Conservation (phyloP, 2,113 vertebrate genomes). For the Sinocyclocheilus anshuiensis region DNA sequence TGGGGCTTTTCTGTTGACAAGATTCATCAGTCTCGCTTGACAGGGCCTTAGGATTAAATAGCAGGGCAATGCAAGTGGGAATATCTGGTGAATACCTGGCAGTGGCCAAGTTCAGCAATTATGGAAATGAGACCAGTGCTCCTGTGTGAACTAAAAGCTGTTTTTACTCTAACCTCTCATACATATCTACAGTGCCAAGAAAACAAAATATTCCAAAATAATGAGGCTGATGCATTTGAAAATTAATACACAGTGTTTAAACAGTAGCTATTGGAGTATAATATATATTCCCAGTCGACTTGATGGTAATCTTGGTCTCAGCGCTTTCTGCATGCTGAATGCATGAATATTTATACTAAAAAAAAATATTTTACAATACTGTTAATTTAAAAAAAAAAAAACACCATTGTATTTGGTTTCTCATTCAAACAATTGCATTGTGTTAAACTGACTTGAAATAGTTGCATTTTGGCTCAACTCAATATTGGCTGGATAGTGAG, state of each 20-base stretch:
- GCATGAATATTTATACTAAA: not conserved
- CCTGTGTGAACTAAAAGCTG: slow-evolving; percentile 34
- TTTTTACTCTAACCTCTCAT: slow-evolving; percentile 26
- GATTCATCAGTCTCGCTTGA: slow-evolving; percentile 68
- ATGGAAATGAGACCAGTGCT: slow-evolving; percentile 60
- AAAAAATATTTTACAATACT: no score
- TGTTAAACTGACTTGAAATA: no score
- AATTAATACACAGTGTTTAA: not conserved
- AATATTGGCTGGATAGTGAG: no score
- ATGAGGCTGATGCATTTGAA: not conserved
- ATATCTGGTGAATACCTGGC: slow-evolving; percentile 61
- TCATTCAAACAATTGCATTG: no score
- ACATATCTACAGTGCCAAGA: not conserved
- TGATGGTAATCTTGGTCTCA: not conserved
- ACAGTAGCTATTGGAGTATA: not conserved
- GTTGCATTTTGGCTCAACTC: no score
- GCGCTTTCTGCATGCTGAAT: not conserved
- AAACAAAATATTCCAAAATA: not conserved
- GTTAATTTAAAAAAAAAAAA: no score
- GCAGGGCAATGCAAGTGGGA: slow-evolving; percentile 59
- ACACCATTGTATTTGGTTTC: no score
- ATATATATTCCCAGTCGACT: not conserved
- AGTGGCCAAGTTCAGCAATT: slow-evolving; percentile 53
- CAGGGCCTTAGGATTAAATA: slow-evolving; percentile 64
- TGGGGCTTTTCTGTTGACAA: slow-evolving; percentile 63